These are phyloP conservation scores for Acinonyx jubatus DNA, from an alignment of 2,113 vertebrate species.

Conservation along the genomic window DNA sequence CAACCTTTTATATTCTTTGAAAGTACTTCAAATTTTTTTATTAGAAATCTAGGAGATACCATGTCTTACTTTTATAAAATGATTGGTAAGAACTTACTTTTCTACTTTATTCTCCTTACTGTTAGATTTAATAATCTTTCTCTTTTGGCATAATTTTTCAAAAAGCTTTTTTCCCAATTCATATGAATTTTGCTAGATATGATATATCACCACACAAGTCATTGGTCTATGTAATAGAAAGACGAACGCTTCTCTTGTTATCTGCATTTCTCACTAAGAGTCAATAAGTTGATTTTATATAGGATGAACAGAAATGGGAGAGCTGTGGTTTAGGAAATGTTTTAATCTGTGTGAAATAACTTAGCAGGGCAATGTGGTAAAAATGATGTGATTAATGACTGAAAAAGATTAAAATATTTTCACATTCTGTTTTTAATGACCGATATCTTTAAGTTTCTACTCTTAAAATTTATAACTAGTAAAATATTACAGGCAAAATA, in stretches of 20 bases:
- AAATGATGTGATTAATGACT: conserved; percentile 80
- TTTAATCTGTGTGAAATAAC: conserved; percentile 67
- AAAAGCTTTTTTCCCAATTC: background rate
- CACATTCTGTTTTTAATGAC: conserved; percentile 84
- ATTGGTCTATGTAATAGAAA: conserved; percentile 43
- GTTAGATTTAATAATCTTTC: conserved; percentile 19
- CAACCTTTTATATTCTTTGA: conserved; percentile 35
- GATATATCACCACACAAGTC: background rate
- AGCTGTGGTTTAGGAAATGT: conserved; percentile 61
- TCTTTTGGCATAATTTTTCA: conserved; percentile 18
- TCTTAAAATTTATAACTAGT: conserved; percentile 83
- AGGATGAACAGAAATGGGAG: conserved; percentile 65
- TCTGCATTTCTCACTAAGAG: conserved; percentile 58
- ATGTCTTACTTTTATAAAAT: background rate
- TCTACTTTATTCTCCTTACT: conserved; percentile 36
- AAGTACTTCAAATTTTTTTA: conserved; percentile 27
- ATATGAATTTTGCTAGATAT: conserved; percentile 41
- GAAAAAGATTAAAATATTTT: conserved; percentile 85
- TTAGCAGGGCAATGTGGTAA: conserved; percentile 63
- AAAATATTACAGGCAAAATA: conserved; percentile 80
- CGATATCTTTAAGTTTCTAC: conserved; percentile 77
- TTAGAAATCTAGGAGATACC: background rate
- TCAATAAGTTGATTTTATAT: conserved; percentile 6
- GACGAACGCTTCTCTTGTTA: conserved; percentile 46
- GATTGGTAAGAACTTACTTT: background rate